phyloP scores from a whole-genome alignment of 23 tunicate genomes.

The Diplosoma virens region DNA sequence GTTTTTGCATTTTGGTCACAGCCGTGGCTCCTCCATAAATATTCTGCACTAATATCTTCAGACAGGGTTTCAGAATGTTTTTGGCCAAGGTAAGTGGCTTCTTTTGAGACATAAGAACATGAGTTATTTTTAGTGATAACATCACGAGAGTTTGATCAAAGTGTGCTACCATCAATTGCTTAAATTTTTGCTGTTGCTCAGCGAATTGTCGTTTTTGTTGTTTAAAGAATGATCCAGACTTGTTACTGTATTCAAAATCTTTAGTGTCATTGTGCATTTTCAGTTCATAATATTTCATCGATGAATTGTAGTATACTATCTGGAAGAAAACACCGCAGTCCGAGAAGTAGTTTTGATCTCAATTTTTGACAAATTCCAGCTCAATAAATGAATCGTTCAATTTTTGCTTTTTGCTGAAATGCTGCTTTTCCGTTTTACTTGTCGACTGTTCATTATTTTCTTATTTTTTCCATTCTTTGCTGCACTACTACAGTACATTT shows the following conservation, averaged over 20 bases:
- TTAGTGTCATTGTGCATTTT: conserved; percentile 52
- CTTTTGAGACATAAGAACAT: too few relatives aligned
- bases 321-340: conserved; percentile 51
- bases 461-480: neutral
- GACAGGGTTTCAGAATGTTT: too few relatives aligned
- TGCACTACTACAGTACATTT: neutral
- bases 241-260: conserved; percentile 48
- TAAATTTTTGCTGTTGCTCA: conserved; percentile 17
- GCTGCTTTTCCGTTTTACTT: conserved; percentile 38
- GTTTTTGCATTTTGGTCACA: too few relatives aligned
- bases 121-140: conserved; percentile 5
- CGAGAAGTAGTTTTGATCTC: conserved; percentile 35
- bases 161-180: too few relatives aligned
- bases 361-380: conserved; percentile 28
- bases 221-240: too few relatives aligned
- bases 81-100: too few relatives aligned
- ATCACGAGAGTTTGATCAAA: too few relatives aligned
- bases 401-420: conserved; percentile 43
- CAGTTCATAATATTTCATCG: conserved; percentile 29
- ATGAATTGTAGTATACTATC: conserved; percentile 46
- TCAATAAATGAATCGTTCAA: conserved; percentile 47
- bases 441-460: conserved; percentile 35
- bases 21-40: too few relatives aligned
- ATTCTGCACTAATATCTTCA: too few relatives aligned
- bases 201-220: too few relatives aligned